Percentiles rank a stretch among this genome's conserved stretches.
Evolutionary conservation across 2,113 vertebrate species (phyloP).

Genomic region (Paraplagusia blochii): DNA sequence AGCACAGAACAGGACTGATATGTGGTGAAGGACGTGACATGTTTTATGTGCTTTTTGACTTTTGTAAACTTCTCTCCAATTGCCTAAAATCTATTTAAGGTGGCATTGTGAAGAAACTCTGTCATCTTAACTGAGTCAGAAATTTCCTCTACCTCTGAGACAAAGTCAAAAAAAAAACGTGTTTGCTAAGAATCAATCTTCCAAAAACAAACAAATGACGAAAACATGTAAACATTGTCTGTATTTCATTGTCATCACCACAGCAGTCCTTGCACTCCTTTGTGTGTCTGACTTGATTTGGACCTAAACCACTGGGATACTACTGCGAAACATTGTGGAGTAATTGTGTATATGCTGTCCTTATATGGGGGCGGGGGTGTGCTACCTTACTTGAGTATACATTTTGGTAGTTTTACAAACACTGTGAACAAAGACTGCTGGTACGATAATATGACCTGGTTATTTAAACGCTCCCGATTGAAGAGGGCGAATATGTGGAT

Average conservation of each 20-base stretch:
- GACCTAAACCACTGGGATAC: constrained; percentile 9
- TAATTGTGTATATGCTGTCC: constrained; percentile 10
- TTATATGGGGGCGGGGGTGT: constrained; percentile 55
- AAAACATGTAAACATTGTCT: neutral
- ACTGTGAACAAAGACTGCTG: constrained; percentile 73
- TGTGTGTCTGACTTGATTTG: constrained; percentile 26
- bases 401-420: constrained; percentile 54
- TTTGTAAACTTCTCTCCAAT: constrained; percentile 2
- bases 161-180: constrained; percentile 5
- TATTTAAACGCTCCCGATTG: constrained; percentile 40
- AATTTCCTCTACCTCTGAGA: constrained; percentile 63
- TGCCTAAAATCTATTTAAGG: constrained; percentile 33
- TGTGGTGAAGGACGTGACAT: too few relatives aligned
- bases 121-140: constrained; percentile 24
- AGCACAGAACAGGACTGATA: neutral
- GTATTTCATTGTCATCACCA: neutral
- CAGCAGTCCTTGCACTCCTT: constrained; percentile 37
- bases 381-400: constrained; percentile 65
- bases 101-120: constrained; percentile 35
- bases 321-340: constrained; percentile 13
- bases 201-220: neutral
- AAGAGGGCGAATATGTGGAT: constrained; percentile 12
- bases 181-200: constrained; percentile 2
- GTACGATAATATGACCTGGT: constrained; percentile 59
- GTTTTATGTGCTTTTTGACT: neutral